Percentiles rank a stretch among this genome's conserved stretches.
Evolutionary conservation across 2,113 vertebrate genomes (phyloP).

Genomic region (Misgurnus anguillicaudatus): DNA sequence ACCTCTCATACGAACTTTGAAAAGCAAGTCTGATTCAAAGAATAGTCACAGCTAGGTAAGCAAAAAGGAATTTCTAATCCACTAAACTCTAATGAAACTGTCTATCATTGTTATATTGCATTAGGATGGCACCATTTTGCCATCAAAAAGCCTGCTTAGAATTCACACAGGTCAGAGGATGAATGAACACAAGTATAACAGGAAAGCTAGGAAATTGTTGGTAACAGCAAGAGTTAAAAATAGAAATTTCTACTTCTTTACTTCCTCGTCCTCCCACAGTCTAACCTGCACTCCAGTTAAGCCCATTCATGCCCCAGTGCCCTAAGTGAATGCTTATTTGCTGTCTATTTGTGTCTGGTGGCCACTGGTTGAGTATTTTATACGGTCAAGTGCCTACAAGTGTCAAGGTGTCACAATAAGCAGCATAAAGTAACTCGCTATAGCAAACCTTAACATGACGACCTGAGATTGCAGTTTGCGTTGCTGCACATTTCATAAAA

Average conservation of each 20-base stretch:
- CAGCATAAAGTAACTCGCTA: background rate
- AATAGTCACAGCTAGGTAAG: background rate
- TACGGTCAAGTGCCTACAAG: background rate
- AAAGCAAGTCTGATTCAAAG: background rate
- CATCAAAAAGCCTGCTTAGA: slow-evolving; percentile 2
- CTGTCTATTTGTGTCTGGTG: background rate
- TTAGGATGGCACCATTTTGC: background rate
- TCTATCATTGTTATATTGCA: background rate
- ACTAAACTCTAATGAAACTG: background rate
- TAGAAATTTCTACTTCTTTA: slow-evolving; percentile 15
- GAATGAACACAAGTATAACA: background rate
- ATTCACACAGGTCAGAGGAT: background rate
- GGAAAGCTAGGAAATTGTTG: background rate
- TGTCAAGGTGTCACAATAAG: background rate
- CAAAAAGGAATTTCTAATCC: background rate
- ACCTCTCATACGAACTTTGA: too few relatives aligned
- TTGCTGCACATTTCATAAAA: background rate
- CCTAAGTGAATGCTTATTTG: background rate
- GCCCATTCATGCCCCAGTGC: slow-evolving; percentile 13
- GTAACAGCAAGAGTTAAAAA: slow-evolving; percentile 13
- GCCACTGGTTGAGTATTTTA: slow-evolving; percentile 29
- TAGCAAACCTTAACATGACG: background rate
- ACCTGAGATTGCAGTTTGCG: background rate
- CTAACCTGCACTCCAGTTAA: slow-evolving; percentile 16
- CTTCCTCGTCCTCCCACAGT: background rate